These are phyloP conservation scores for Apodemia zela DNA, from an alignment of 2,888 invertebrate genomes.

Conservation along the genomic window DNA sequence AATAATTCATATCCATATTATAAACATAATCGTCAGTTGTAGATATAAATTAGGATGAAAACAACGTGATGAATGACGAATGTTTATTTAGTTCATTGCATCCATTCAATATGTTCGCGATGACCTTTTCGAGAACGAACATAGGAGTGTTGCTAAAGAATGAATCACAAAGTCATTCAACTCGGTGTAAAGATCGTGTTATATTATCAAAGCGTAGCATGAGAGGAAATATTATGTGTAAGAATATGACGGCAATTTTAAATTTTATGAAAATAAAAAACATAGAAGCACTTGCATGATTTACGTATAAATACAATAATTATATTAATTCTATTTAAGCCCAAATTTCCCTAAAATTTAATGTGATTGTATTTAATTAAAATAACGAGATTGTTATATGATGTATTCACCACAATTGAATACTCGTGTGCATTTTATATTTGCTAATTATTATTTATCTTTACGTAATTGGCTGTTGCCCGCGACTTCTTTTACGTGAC, in stretches of 20 bases:
- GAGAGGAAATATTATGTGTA: background rate
- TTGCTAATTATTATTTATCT: no score
- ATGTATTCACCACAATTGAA: no score
- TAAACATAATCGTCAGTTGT: no score
- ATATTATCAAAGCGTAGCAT: background rate
- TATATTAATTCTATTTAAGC: background rate
- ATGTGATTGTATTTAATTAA: no score
- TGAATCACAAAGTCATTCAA: constrained; percentile 72
- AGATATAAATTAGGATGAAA: background rate
- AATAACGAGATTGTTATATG: no score
- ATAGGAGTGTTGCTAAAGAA: constrained; percentile 51
- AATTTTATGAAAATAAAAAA: background rate
- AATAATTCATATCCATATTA: no score
- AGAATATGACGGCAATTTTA: background rate
- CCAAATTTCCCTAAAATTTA: no score
- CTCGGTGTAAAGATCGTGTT: constrained; percentile 32
- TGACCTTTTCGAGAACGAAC: constrained; percentile 62
- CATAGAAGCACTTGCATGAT: background rate
- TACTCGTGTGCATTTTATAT: no score
- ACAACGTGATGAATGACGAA: constrained; percentile 7
- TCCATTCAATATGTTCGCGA: constrained; percentile 36
- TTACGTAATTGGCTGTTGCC: no score
- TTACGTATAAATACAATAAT: background rate
- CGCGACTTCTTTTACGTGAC: no score
- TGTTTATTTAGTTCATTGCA: constrained; percentile 19